Base-by-base conservation (phyloP, 2,113 vertebrate species). In the Triplophysa rosa region DNA sequence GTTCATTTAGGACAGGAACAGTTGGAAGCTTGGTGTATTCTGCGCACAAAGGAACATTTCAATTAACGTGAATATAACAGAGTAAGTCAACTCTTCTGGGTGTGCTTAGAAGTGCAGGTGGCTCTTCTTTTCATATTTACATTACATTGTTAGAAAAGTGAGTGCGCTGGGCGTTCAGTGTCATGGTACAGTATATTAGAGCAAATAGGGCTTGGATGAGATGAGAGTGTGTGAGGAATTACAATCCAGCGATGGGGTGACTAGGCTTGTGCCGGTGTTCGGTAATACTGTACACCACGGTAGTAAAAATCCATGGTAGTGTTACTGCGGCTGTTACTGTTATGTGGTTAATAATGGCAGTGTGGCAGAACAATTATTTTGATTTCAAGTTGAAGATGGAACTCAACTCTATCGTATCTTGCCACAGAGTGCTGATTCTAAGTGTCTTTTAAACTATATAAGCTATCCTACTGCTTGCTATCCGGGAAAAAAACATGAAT, bases 141-240 rank as follows among this genome's bases (percentile, higher is more conserved):
- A 84, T 89, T 86, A 54, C 12, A n/a, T n/a, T 12, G 23, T 59
- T 17, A 42, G 54, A 47, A 82, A 40, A 64, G 37, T 58, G 54
- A 69, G 82, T 89, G 87, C 83, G 77, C 47, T 87, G 87, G 89
- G 84, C 85, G 78, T 79, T 68, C 54, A 83, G 65, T 76, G 79
- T 83, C 14, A 3, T 54, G 54, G 2, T 17, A 9, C 8, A 8
- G 7, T 90, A 87, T 87, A 91, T 90, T 89, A 85, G 81, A 76
- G 80, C 74, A 88, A 84, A 89, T 87, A 85, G 87, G 89, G 67
- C 82, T 72, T 82, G 86, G 82, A 89, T 87, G 87, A 89, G 64
- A 64, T 74, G 33, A 81, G 79, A 42, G 64, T 12, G 45, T 65
- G 24, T 13, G 58, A n/a, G 12, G 75, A 42, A 74, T 74, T 78